Evolutionary conservation across 2,113 vertebrate genomes (phyloP).

Genomic region (Herpailurus yagouaroundi): DNA sequence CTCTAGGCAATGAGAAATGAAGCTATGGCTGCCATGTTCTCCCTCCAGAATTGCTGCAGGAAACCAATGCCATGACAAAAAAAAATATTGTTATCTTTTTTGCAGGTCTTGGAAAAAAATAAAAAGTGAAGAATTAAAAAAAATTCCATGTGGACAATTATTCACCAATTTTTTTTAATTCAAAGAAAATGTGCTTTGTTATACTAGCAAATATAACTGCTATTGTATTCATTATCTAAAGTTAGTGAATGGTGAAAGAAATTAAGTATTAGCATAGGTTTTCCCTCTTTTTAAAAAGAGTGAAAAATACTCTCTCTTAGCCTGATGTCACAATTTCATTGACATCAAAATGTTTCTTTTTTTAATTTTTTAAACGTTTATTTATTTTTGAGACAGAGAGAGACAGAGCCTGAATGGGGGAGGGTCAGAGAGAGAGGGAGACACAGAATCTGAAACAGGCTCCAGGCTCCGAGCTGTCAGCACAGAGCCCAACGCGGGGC

Average conservation of each 20-base stretch:
- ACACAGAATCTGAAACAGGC: too few species aligned
- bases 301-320: neutral
- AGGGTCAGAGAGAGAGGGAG: too few species aligned
- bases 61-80: neutral
- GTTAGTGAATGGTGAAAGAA: neutral
- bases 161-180: constrained; percentile 27
- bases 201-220: neutral
- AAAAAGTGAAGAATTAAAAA: constrained; percentile 26
- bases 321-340: neutral
- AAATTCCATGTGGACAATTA: constrained; percentile 28
- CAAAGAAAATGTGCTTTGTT: constrained; percentile 62
- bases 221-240: neutral
- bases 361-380: too few species aligned
- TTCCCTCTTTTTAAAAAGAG: neutral
- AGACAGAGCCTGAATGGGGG: too few species aligned
- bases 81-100: constrained; percentile 10
- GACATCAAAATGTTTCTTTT: neutral
- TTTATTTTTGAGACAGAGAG: too few species aligned
- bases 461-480: too few species aligned
- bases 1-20: neutral
- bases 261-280: neutral
- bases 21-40: neutral
- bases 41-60: neutral
- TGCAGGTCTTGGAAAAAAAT: constrained; percentile 32
- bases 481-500: too few species aligned